Percentiles rank a stretch among this genome's conserved stretches.
Conservation (phyloP, 2,113 vertebrate genomes). For the Nothobranchius furzeri region DNA sequence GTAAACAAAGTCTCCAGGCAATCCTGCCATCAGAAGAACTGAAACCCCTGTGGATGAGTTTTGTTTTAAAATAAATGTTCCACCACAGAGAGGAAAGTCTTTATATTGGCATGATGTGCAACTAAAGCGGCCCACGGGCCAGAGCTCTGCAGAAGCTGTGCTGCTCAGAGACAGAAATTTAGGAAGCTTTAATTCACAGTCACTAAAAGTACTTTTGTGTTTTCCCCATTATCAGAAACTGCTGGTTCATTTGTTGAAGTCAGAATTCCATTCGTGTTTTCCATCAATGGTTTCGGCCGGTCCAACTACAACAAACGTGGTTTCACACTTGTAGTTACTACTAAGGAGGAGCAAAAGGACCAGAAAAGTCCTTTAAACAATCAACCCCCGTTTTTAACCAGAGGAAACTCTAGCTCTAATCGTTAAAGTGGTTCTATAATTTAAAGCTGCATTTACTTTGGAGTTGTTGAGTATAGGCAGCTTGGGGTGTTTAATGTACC, state of each 20-base stretch:
- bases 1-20: neutral
- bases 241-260: neutral
- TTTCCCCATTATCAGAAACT: neutral
- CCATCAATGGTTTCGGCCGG: too few relatives aligned
- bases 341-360: too few relatives aligned
- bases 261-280: too few relatives aligned
- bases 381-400: too few relatives aligned
- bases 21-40: neutral
- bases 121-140: neutral
- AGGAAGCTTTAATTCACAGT: neutral
- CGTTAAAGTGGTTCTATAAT: too few relatives aligned
- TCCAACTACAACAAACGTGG: too few relatives aligned
- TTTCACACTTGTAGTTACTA: too few relatives aligned
- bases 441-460: too few relatives aligned
- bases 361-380: too few relatives aligned
- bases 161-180: neutral
- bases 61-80: neutral
- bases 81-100: neutral
- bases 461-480: too few relatives aligned
- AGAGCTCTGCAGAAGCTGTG: neutral
- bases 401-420: too few relatives aligned
- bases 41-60: neutral
- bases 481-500: too few relatives aligned
- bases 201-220: neutral
- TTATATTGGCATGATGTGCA: neutral